These are phyloP conservation scores for Lepilemur ruficaudatus DNA, from an alignment of 2,797 vertebrate genomes.

Conservation along the genomic window DNA sequence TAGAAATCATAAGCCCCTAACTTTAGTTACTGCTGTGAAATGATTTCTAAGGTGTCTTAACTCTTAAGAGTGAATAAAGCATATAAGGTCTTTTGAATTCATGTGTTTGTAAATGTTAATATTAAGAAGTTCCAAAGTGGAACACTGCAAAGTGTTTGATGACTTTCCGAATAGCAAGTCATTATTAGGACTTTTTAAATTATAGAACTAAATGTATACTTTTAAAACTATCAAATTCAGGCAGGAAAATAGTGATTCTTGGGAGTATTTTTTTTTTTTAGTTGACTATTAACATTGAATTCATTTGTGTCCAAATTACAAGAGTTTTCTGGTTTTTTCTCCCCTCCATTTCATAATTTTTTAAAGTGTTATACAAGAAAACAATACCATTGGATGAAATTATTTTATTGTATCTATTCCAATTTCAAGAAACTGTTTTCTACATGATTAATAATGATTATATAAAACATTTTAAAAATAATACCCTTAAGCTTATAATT, in stretches of 20 bases:
- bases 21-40: slow-evolving; percentile 21
- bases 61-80: slow-evolving; percentile 29
- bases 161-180: background rate
- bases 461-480: slow-evolving; percentile 17
- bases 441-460: slow-evolving; percentile 42
- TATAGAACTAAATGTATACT: background rate
- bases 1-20: background rate
- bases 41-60: slow-evolving; percentile 38
- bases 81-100: background rate
- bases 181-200: background rate
- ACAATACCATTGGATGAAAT: slow-evolving; percentile 11
- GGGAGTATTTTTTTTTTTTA: background rate
- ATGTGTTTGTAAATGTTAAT: background rate
- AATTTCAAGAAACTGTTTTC: slow-evolving; percentile 40
- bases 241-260: background rate
- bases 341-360: background rate
- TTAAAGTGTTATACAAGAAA: slow-evolving; percentile 24
- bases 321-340: background rate
- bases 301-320: background rate
- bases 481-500: slow-evolving; percentile 64
- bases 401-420: slow-evolving; percentile 34
- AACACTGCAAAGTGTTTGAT: background rate
- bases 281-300: background rate
- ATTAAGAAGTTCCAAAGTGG: background rate
- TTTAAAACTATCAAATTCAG: background rate